These are phyloP conservation scores for Cairina moschata DNA, from an alignment of 2,113 vertebrate species.

Conservation along the genomic window DNA sequence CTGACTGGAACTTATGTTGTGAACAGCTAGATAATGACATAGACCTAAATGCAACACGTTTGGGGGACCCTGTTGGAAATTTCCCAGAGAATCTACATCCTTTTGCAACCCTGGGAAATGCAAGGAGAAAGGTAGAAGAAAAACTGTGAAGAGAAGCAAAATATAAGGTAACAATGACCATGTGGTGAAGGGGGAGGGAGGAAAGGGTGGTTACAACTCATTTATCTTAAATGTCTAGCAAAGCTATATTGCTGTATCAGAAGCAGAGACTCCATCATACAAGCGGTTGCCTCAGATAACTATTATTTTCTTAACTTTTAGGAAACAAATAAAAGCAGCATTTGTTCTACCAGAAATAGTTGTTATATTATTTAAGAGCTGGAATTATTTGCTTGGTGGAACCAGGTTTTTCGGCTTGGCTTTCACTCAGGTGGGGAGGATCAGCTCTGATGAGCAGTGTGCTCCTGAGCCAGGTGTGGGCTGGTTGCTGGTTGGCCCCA, in stretches of 20 bases:
- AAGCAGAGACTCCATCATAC: neutral
- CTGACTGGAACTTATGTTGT: neutral
- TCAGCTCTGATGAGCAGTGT: neutral
- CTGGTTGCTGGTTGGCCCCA: neutral
- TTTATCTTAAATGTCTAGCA: neutral
- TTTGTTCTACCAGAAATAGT: conserved; percentile 38
- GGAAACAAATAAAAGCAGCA: conserved; percentile 48
- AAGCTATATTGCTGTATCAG: conserved; percentile 3
- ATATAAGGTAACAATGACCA: conserved; percentile 33
- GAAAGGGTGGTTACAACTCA: neutral
- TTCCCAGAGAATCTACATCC: neutral
- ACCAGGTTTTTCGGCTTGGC: neutral
- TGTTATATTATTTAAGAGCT: conserved; percentile 26
- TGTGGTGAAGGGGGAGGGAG: neutral
- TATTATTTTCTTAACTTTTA: conserved; percentile 51
- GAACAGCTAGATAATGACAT: neutral
- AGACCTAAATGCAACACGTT: neutral
- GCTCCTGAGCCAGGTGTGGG: neutral
- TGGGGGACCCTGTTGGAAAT: neutral
- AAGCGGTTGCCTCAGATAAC: conserved; percentile 24
- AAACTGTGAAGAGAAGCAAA: conserved; percentile 15
- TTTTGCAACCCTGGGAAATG: neutral
- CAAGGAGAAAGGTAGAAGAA: conserved; percentile 39
- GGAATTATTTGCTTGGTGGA: neutral
- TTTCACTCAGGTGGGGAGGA: neutral